Evolutionary conservation across 2,113 vertebrate species (phyloP).

Genomic region (Callospermophilus lateralis): DNA sequence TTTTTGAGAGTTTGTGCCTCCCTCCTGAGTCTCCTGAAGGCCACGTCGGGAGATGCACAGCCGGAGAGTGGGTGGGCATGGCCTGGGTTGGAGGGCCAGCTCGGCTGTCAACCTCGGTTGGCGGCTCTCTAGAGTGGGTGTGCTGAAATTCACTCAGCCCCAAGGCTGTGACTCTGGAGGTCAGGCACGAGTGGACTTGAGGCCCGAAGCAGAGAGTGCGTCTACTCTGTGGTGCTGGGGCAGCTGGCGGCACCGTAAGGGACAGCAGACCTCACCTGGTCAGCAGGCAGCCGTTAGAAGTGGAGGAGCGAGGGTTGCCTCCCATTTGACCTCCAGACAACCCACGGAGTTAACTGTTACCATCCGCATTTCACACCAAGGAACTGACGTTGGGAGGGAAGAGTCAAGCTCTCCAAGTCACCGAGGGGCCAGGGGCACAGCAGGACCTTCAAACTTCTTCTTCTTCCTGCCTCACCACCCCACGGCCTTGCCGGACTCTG

Average conservation of each 20-base stretch:
- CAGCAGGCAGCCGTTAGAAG: not conserved
- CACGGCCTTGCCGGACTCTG: not conserved
- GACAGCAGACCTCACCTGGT: not conserved
- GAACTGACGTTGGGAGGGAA: not conserved
- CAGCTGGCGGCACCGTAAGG: not conserved
- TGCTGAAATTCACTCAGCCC: not conserved
- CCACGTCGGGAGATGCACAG: too few relatives aligned
- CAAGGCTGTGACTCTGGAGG: not conserved
- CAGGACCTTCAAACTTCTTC: not conserved
- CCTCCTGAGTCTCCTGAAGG: not conserved
- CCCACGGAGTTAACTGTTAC: not conserved
- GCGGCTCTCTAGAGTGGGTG: not conserved
- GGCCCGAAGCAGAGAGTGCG: too few relatives aligned
- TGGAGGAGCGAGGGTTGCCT: not conserved
- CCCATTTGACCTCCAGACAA: not conserved
- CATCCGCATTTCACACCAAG: not conserved
- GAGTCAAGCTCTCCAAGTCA: not conserved
- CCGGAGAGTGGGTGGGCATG: not conserved
- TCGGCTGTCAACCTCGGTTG: not conserved
- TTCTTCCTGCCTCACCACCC: fast-evolving
- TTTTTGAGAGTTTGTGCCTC: not conserved
- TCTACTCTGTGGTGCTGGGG: not conserved
- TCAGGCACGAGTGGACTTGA: not conserved
- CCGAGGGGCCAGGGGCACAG: not conserved
- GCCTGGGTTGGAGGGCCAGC: not conserved